These are phyloP conservation scores for human (Homo sapiens) DNA, from an alignment of 2,113 vertebrate species.

Conservation along the genomic window GRCh38 chr6:75138501-75139000, in stretches of 20 bases:
- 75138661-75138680: neutral
- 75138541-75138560: slow-evolving; percentile 87
- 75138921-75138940: slow-evolving; percentile 91
- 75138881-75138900: slow-evolving; percentile 95
- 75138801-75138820: slow-evolving; percentile 39
- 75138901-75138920: slow-evolving; percentile 91
- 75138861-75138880: slow-evolving; percentile 94
- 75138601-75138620: neutral
- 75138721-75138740: neutral
- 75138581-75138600: slow-evolving; percentile 80
- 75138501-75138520: slow-evolving; percentile 94
- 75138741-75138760: slow-evolving; percentile 2
- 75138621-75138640: neutral
- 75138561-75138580: slow-evolving; percentile 91
- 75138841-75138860: slow-evolving; percentile 90
- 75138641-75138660: neutral
- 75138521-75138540: slow-evolving; percentile 91
- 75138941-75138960: slow-evolving; percentile 92
- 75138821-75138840: slow-evolving; percentile 82
- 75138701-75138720: neutral
- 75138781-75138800: neutral
- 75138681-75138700: neutral
- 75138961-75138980: slow-evolving; percentile 76
- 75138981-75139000: neutral
- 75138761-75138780: neutral